Evolutionary conservation across 2,797 vertebrate species (phyloP), one percentile per base, ranked within the genome.

Genomic region (Labeo calbasu): DNA sequence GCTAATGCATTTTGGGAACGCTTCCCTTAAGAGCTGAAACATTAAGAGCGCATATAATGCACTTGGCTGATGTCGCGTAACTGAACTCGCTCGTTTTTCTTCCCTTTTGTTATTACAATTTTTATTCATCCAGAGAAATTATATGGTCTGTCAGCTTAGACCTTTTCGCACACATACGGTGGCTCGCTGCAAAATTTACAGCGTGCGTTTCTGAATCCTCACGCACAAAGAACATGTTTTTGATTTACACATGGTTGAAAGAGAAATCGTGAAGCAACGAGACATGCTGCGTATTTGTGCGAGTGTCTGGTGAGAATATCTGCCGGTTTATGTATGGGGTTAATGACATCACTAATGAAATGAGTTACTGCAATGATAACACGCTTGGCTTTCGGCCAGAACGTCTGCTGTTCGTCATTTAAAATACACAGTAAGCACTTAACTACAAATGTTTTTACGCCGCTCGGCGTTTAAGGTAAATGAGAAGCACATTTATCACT

Each of bases 301-400:
- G 81, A 86, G 79, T 69, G 63, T 57, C 79, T 84, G 80, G 81
- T 86, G 79, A 78, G 79, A 84, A 82, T 85, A 71, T 72, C 40
- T 68, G 82, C 53, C 83, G 19, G 79, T 71, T 86, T 77, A 79
- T 82, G 71, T 79, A 81, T 43, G 55, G 21, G 79, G 77, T 85
- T 85, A 88, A 87, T 85, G 84, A 86, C 87, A 88, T 86, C 68
- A 79, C 87, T 86, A 87, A 86, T 84, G 76, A 86, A 89, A 86
- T 76, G 75, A 70, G 76, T 81, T 75, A 65, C 78, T 79, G 85
- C 70, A 79, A 61, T 79, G 81, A 85, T 86, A 84, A 82, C 73
- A 84, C 50, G 28, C 76, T 82, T 88, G 88, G 87, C 79, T 81
- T 77, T 71, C 15, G 70, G 71, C 83, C 87, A 89, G 70, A 85